Conservation (phyloP, 2,113 vertebrate species). For the Ibidorhyncha struthersii region DNA sequence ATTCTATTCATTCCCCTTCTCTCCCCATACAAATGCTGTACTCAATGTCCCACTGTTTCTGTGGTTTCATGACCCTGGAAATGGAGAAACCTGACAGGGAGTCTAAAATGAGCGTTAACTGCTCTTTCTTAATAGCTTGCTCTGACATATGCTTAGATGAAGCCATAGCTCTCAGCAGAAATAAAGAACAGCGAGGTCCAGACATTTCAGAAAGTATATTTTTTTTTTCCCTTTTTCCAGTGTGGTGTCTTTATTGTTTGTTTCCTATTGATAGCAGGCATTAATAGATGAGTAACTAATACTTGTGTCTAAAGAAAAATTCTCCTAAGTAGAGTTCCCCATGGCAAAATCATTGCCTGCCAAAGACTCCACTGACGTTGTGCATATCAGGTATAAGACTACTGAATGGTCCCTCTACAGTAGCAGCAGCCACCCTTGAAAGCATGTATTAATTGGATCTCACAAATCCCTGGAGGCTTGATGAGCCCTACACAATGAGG, state of each 20-base stretch:
- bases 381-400: neutral
- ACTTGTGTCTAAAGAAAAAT: neutral
- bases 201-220: neutral
- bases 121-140: neutral
- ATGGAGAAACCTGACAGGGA: neutral
- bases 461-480: neutral
- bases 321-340: neutral
- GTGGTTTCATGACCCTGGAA: neutral
- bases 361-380: neutral
- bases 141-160: neutral
- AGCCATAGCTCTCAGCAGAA: neutral
- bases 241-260: neutral
- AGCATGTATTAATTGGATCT: neutral
- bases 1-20: neutral
- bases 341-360: neutral
- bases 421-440: neutral
- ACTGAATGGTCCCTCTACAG: neutral
- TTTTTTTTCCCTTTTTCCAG: neutral
- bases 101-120: neutral
- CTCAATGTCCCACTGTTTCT: neutral
- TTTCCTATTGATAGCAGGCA: neutral
- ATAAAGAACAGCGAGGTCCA: neutral
- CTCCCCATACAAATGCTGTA: neutral
- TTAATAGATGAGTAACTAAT: neutral
- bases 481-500: neutral